Evolutionary conservation across 1,140 invertebrate species (phyloP).

Genomic region (Diabrotica undecimpunctata): DNA sequence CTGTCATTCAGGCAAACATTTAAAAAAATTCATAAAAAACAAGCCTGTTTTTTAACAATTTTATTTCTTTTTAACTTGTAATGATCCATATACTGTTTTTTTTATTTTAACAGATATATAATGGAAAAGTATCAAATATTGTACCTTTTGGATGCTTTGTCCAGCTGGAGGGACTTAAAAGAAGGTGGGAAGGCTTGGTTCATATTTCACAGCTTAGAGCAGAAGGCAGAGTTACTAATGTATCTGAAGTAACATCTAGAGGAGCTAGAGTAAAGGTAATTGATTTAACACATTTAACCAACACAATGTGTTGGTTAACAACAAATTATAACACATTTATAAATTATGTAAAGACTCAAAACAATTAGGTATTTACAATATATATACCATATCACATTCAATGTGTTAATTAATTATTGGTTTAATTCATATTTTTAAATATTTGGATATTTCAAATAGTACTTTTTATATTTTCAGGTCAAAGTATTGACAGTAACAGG

Average conservation of each 20-base stretch:
- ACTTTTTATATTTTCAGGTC: conserved; percentile 46
- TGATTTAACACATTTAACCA: no score
- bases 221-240: conserved; percentile 92
- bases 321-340: no score
- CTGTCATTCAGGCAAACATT: no score
- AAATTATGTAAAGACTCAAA: no score
- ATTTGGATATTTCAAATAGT: no score
- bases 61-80: background rate
- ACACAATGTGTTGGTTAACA: conserved; percentile 19
- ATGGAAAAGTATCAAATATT: conserved; percentile 91
- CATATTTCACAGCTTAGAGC: conserved; percentile 94
- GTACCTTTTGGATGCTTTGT: conserved; percentile 98
- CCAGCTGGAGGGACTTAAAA: conserved; percentile 84
- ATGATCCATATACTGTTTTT: background rate
- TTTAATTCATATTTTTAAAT: no score
- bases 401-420: no score
- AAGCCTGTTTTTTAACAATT: no score
- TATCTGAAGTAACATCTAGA: conserved; percentile 87
- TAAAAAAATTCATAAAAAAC: no score
- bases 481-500: conserved; percentile 89
- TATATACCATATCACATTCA: no score
- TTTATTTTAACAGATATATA: conserved; percentile 69
- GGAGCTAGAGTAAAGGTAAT: conserved; percentile 87
- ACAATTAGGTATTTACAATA: no score
- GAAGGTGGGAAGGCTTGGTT: conserved; percentile 91